Base-by-base conservation (phyloP, 2,113 vertebrate species). In the Vireo altiloquus region DNA sequence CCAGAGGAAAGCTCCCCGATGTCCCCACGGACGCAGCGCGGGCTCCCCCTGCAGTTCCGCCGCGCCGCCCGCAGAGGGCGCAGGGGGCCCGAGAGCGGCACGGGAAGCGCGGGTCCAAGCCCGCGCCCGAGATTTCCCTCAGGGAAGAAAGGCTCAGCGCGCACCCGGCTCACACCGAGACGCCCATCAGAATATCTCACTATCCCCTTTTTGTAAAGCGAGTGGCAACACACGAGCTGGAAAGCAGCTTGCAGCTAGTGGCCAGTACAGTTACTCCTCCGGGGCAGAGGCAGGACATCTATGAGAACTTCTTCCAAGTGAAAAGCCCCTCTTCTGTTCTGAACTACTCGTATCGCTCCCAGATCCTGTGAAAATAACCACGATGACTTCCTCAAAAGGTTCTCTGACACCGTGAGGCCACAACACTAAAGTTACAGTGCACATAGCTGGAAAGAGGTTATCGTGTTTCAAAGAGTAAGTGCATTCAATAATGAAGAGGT, bases 11-110 rank as follows among this genome's bases (percentile, higher is more conserved):
- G n/a, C n/a, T n/a, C n/a, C n/a, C n/a, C n/a, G n/a, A n/a, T n/a
- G n/a, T n/a, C n/a, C n/a, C n/a, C n/a, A n/a, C n/a, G n/a, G n/a
- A 11, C 1, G 4, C 57, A 7, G 64, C 42, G 53, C 64, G 23
- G 42, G 35, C 40, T 28, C 28, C 79, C 50, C 35, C 10, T 18
- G 92, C 31, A 50, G 1, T 64, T 93, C 52, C 52, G n/a, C 40
- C 18, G 5, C 4, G 8, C 15, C 57, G 74, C 95, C 96, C 47
- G 53, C 91, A 96, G 96, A 91, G 96, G 95, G 96, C 85, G 76
- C 85, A 5, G 28, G 13, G 50, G 20, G 50, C 10, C 61, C 61
- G 8, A 8, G 12, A 22, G 63, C 12, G 20, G 21, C 80, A 9
- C 70, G 70, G 39, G 52, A 9, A 54, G 4, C 70, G 7, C 39